Evolutionary conservation across 2,888 invertebrate genomes (phyloP).

Genomic region (Platerodrilus igneus): DNA sequence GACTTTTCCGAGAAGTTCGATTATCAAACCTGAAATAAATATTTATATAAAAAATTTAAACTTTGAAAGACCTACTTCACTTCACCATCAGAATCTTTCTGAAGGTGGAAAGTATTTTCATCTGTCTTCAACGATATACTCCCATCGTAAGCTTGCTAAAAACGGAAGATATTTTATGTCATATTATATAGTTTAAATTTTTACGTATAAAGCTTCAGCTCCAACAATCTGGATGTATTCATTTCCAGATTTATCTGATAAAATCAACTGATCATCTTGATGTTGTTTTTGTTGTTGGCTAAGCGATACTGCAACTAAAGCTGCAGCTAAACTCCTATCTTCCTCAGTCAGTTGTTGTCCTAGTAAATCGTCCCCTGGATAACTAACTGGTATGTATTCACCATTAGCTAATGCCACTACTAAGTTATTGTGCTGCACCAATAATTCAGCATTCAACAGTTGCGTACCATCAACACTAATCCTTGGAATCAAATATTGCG

Average conservation of each 20-base stretch:
- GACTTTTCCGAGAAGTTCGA: constrained; percentile 56
- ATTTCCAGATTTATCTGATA: constrained; percentile 35
- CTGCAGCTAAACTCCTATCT: constrained; percentile 57
- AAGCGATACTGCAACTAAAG: constrained; percentile 58
- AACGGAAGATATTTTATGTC: too few species aligned
- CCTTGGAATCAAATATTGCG: constrained; percentile 45
- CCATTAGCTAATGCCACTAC: constrained; percentile 46
- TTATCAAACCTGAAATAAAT: constrained; percentile 36
- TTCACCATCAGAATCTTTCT: constrained; percentile 42
- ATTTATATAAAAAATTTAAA: too few species aligned
- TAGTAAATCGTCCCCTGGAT: constrained; percentile 45
- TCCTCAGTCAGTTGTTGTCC: constrained; percentile 54
- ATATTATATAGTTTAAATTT: too few species aligned
- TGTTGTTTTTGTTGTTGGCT: constrained; percentile 59
- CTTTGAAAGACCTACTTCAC: constrained; percentile 20
- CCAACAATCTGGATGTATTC: constrained; percentile 43
- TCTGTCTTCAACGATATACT: too few species aligned
- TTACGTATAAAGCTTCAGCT: constrained; percentile 36
- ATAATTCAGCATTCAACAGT: constrained; percentile 42
- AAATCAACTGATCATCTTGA: constrained; percentile 45
- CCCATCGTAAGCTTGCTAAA: constrained; percentile 13
- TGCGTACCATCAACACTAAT: constrained; percentile 44
- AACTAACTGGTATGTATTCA: constrained; percentile 47
- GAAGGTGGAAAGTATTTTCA: too few species aligned
- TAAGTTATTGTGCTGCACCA: constrained; percentile 45